phyloP scores from a whole-genome alignment of 2,888 invertebrate species.

The Melitaea athalia region DNA sequence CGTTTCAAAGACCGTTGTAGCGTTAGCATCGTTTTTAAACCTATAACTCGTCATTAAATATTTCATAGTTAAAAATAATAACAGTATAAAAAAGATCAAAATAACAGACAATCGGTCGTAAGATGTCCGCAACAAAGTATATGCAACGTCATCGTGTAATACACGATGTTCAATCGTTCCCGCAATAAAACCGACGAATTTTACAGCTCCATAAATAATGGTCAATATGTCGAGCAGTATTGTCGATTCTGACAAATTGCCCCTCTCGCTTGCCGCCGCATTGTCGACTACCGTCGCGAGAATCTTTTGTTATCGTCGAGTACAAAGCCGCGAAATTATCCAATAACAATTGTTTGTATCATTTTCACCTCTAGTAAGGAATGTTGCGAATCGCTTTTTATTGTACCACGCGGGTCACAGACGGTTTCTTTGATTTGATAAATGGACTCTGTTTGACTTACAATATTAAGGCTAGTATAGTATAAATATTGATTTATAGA shows the following conservation, averaged over 20 bases:
- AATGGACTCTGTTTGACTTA: conserved; percentile 67
- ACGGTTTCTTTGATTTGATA: conserved; percentile 63
- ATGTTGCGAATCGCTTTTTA: conserved; percentile 69
- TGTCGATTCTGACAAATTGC: conserved; percentile 82
- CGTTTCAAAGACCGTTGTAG: too few relatives aligned
- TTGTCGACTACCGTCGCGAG: conserved; percentile 71
- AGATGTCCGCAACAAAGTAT: conserved; percentile 62
- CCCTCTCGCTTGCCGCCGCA: conserved; percentile 71
- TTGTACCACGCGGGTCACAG: conserved; percentile 66
- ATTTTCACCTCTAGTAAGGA: conserved; percentile 73
- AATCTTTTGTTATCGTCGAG: conserved; percentile 62
- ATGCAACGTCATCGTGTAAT: conserved; percentile 66
- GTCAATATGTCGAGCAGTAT: conserved; percentile 78
- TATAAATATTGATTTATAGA: conserved; percentile 52
- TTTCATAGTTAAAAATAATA: conserved; percentile 1
- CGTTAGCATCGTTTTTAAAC: too few relatives aligned
- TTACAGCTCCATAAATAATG: conserved; percentile 80
- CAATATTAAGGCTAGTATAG: conserved; percentile 52
- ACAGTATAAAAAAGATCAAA: neutral
- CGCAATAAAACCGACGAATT: conserved; percentile 75
- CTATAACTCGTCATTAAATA: neutral
- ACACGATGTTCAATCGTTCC: conserved; percentile 75
- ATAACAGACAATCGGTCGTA: conserved; percentile 48
- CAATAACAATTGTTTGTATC: conserved; percentile 75
- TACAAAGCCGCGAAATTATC: conserved; percentile 65